Evolutionary conservation across 2,797 vertebrate species (phyloP).

Genomic region (Dermochelys coriacea): DNA sequence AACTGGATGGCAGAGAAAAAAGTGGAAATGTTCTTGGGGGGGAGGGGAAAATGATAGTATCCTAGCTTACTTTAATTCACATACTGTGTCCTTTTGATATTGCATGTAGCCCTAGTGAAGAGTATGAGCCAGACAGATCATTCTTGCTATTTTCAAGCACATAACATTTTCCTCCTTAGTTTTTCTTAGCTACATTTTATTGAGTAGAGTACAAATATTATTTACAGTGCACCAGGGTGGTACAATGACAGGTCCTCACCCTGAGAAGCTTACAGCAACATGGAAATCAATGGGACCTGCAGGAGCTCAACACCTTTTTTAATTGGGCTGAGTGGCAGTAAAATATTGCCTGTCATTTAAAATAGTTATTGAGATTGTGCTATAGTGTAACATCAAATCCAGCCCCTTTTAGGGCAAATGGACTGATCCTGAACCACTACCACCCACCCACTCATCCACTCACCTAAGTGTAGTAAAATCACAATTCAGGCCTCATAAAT

Average conservation of each 20-base stretch:
- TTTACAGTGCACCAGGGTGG: conserved; percentile 46
- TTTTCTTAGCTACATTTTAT: conserved; percentile 45
- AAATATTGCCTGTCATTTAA: neutral
- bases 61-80: conserved; percentile 18
- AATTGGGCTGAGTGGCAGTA: conserved; percentile 47
- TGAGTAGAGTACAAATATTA: conserved; percentile 54
- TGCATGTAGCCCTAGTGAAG: conserved; percentile 12
- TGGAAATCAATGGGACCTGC: conserved; percentile 33
- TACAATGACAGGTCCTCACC: neutral
- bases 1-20: neutral
- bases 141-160: conserved; percentile 34
- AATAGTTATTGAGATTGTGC: conserved; percentile 18
- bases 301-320: conserved; percentile 37
- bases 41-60: conserved; percentile 40
- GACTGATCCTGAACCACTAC: neutral
- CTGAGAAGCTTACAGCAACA: conserved; percentile 63
- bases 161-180: conserved; percentile 47
- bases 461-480: neutral
- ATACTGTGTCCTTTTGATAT: conserved; percentile 50
- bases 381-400: neutral
- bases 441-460: neutral
- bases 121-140: conserved; percentile 25
- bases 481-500: neutral
- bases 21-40: conserved; percentile 57
- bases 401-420: neutral